Evolutionary conservation across 2,888 invertebrate genomes (phyloP).

Genomic region (Xanthostigma xanthostigma): DNA sequence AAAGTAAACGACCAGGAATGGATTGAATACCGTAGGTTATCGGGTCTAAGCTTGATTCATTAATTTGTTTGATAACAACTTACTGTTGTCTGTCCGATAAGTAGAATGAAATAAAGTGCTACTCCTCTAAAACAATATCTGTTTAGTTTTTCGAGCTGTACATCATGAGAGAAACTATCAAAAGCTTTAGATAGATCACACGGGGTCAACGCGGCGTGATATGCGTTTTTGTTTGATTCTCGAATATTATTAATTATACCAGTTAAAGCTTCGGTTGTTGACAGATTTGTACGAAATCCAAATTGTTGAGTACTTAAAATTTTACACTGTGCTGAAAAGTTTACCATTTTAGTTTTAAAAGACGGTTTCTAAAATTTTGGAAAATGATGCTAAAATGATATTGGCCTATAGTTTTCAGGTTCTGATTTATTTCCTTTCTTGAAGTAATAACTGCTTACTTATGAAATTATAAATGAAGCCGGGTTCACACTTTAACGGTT

Average conservation of each 20-base stretch:
- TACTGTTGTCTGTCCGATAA: conserved; percentile 10
- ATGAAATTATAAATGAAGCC: no score
- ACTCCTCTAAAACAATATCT: conserved; percentile 9
- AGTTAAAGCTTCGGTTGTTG: background rate
- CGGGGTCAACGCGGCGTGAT: background rate
- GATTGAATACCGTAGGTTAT: conserved; percentile 13
- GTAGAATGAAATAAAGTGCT: conserved; percentile 11
- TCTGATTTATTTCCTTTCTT: conserved; percentile 1
- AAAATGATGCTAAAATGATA: conserved; percentile 1
- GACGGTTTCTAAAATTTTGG: background rate
- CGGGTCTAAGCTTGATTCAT: no score
- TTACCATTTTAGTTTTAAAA: background rate
- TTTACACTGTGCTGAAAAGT: background rate
- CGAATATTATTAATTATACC: background rate
- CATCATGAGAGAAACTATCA: conserved; percentile 10
- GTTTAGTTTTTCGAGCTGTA: conserved; percentile 7
- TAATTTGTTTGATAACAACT: conserved; percentile 10
- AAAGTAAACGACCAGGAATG: conserved; percentile 11
- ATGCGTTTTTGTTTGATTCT: background rate
- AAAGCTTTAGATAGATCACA: conserved; percentile 10
- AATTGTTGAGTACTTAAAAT: background rate
- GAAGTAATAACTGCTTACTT: no score
- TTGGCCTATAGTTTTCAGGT: background rate
- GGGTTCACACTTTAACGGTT: no score
- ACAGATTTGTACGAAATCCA: background rate